Base-by-base conservation (phyloP, 2,113 vertebrate species). In the Nanorana parkeri region DNA sequence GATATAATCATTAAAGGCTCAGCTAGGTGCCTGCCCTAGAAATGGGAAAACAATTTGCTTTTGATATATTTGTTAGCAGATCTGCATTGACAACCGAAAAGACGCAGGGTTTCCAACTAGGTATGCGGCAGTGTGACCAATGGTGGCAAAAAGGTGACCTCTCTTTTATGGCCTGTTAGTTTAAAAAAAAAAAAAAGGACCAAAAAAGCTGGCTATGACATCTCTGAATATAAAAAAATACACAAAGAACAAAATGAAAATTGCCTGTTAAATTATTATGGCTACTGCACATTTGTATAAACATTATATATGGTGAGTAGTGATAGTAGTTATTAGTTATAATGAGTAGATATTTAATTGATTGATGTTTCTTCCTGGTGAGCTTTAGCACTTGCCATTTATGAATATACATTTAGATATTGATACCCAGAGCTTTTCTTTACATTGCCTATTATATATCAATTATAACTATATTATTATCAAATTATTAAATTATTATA, bases 1-100 rank as follows among this genome's bases (percentile, higher is more conserved):
- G 79, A 81, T 74, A 81, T 63, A 81, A 82, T 82, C 80, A 82
- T 82, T 82, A 82, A 82, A 71, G 63, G 63, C 71, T 82, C 80
- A 82, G 80, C 80, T 56, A 82, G 80, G 80, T 66, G 68, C 79
- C 79, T 65, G 79, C 68, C 69, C 79, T 72, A 74, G 80, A 64
- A 82, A 71, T 36, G n/a, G 71, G 71, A 82, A 82, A 75, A 82
- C 80, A 82, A 82, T 82, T 82, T 82, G 69, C 80, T 41, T 75
- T 82, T 82, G 80, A 82, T 82, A 66, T 82, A 82, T 82, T 75
- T 75, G 80, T 75, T 82, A 81, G 63, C 10, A 73, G 68, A 82
- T 82, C 29, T 75, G 63, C 71, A 75, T 71, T 75, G 80, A 67
- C 80, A 82, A 51, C 28, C 16, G 24, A 67, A 75, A 65, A 26